Base-by-base conservation (phyloP, 2,113 vertebrate species). In the Casuarius casuarius region DNA sequence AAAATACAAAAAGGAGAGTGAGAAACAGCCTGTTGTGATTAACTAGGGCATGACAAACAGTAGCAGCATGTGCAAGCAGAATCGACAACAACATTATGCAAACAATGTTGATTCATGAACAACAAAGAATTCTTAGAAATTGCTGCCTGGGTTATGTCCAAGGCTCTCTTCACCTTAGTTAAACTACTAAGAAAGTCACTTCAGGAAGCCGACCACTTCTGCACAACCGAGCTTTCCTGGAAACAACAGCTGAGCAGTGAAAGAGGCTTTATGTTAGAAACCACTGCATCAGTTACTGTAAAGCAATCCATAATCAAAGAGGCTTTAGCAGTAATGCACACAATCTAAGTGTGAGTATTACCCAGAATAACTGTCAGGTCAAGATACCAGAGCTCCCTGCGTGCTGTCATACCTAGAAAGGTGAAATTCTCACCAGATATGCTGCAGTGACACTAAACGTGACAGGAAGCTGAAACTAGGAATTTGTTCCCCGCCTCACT, bases 101-200 rank as follows among this genome's bases (percentile, higher is more conserved):
- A 95, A 93, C 92, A 90, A 7, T 83, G 76, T 0, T 4, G 14
- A 95, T 92, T 95, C 94, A 84, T 3, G 4, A 86, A 89, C 68
- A 90, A 94, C 90, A 96, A 89, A 89, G 95, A 76, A 82, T 95
- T 96, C 90, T 97, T 93, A 93, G 90, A 95, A 95, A 83, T 68
- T 94, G 82, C 82, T 80, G 84, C 87, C 90, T 93, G 90, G 63
- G 63, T 87, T 83, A 71, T 28, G 33, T 56, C 77, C 94, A 94
- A 89, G 62, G 84, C 28, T 79, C 87, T 79, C 93, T 94, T 77
- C 90, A 96, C 94, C 92, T 93, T 96, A 88, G 44, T 94, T 96
- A 83, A 94, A 85, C 90, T 77, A 46, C 56, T 84, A 93, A 92
- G 61, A 82, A 95, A 97, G 90, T 96, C 87, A 92, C 25, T 77